Percentiles rank a stretch among this genome's conserved stretches.
Conservation (phyloP, 2,888 invertebrate genomes). For the Agrotis clavis region DNA sequence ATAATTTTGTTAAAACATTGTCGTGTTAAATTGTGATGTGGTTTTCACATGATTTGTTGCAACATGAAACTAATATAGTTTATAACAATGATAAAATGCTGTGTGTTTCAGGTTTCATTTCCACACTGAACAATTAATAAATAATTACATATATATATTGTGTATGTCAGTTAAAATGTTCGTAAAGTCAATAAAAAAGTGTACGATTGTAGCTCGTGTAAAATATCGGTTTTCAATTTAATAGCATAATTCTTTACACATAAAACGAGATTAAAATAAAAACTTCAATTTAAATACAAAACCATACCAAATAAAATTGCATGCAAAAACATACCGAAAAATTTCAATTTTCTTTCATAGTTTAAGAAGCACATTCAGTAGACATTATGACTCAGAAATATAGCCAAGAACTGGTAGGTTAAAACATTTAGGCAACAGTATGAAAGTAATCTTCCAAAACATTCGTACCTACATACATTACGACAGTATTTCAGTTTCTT, state of each 20-base stretch:
- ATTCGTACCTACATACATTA: conserved; percentile 48
- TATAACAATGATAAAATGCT: no score
- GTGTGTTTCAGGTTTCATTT: no score
- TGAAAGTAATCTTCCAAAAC: conserved; percentile 56
- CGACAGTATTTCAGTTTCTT: conserved; percentile 36
- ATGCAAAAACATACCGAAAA: not conserved
- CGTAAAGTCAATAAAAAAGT: no score
- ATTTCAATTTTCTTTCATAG: conserved; percentile 5
- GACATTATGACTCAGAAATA: conserved; percentile 13
- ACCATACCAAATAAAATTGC: no score
- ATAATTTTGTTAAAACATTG: conserved; percentile 9
- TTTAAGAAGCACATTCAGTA: conserved; percentile 16
- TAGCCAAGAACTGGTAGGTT: conserved; percentile 25
- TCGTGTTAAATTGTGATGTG: not conserved
- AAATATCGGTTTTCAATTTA: no score
- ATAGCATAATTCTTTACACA: not conserved
- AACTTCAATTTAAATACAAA: no score
- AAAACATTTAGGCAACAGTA: conserved; percentile 41
- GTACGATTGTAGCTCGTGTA: no score
- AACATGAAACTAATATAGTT: no score
- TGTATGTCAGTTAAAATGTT: no score
- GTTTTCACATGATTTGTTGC: not conserved
- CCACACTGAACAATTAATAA: no score
- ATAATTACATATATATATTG: no score
- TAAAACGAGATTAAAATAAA: not conserved